Percentiles rank a stretch among this genome's conserved stretches.
Evolutionary conservation across 1,140 invertebrate genomes (phyloP).

Genomic region (Alviniconcha marisindica): DNA sequence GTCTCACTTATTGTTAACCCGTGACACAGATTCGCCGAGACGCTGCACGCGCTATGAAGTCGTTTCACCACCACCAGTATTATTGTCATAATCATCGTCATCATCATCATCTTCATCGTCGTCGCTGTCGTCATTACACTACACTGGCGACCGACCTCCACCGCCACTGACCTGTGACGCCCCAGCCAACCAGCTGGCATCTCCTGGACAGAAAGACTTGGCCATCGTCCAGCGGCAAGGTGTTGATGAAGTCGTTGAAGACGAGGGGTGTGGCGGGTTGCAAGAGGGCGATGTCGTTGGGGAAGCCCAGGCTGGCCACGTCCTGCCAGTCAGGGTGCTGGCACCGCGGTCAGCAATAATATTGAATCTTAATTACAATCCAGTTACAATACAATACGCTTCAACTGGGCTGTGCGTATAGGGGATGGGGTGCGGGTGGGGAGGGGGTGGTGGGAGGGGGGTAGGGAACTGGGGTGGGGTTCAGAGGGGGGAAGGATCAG

Average conservation of each 20-base stretch:
- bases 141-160: too few relatives aligned
- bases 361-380: not conserved
- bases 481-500: too few relatives aligned
- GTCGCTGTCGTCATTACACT: too few relatives aligned
- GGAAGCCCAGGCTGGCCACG: not conserved
- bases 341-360: not conserved
- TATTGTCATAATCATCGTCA: too few relatives aligned
- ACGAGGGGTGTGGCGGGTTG: not conserved
- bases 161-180: not conserved
- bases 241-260: conserved; percentile 2
- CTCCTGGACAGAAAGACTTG: not conserved
- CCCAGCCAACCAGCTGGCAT: not conserved
- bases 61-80: too few relatives aligned
- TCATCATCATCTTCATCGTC: too few relatives aligned
- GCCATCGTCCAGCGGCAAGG: not conserved
- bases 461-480: not conserved
- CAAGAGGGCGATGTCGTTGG: not conserved
- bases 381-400: not conserved
- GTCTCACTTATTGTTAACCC: too few relatives aligned
- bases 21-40: too few relatives aligned
- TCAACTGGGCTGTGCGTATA: too few relatives aligned
- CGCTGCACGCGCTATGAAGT: too few relatives aligned
- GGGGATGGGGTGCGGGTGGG: too few relatives aligned
- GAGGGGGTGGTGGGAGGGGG: not conserved
- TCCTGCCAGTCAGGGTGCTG: not conserved